Base-by-base conservation (phyloP, 2,113 vertebrate species). In the Octodon degus region DNA sequence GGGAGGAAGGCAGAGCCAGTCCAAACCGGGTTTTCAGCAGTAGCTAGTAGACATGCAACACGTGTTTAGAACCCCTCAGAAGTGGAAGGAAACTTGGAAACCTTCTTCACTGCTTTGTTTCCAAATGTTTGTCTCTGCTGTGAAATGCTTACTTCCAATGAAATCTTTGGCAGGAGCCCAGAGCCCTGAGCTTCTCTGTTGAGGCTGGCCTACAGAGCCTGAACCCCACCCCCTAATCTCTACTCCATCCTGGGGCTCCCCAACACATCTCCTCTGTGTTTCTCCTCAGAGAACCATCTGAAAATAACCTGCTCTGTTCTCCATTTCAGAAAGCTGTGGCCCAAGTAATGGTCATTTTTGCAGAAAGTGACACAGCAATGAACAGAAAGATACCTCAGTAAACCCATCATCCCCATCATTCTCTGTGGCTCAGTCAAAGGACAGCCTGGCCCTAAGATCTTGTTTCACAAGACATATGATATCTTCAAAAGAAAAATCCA, bases 91-190 rank as follows among this genome's bases (percentile, higher is more conserved):
- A 70, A 81, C 32, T 63, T 68, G n/a, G 80, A 91, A 79, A 53
- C 22, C 20, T 47, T 76, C 92, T 67, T 53, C 17, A 0, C 8
- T 47, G 5, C 86, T 20, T 50, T 91, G 53, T 50, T 55, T 68
- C 34, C 55, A 47, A 90, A 85, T 25, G 20, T 83, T 90, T 50
- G 62, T 88, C 89, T 81, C 70, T 80, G 72, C 40, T 17, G 2
- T 76, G 74, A 97, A 87, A 91, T 90, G 50, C 50, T 76, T 74
- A 91, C 27, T 95, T 91, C n/a, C 9, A 30, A 58, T 63, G n/a
- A 80, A 63, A 53, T 25, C n/a, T 43, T 74, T 63, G 37, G 50
- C 76, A 80, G 20, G 62, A 72, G 10, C 34, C 88, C 55, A 74
- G 47, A 63, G 25, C 34, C 84, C 70, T 68, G 47, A 43, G 65